Percentiles rank a stretch among this genome's conserved stretches.
These are phyloP conservation scores for Athene cunicularia DNA, from an alignment of 2,113 vertebrate species.

Conservation along the genomic window DNA sequence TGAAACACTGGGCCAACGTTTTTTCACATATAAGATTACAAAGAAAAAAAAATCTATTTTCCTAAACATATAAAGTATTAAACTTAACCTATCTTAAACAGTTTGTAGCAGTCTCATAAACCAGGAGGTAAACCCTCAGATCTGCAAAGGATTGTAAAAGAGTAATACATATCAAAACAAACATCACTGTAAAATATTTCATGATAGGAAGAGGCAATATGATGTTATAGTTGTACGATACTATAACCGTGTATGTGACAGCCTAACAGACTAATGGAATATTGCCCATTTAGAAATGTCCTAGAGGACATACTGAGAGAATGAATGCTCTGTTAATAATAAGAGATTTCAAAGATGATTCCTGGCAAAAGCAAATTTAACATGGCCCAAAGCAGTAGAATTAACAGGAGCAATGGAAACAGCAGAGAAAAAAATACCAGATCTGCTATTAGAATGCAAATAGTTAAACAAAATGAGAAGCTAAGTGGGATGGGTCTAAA, in stretches of 20 bases:
- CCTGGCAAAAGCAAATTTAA: not conserved
- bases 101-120: not conserved
- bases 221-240: not conserved
- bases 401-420: constrained; percentile 11
- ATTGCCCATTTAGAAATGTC: constrained; percentile 13
- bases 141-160: not conserved
- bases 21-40: not conserved
- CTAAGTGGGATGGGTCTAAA: not conserved
- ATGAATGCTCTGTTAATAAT: constrained; percentile 15
- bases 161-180: not conserved
- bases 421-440: not conserved
- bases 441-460: not conserved
- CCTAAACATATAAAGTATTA: not conserved
- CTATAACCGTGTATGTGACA: not conserved
- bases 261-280: not conserved
- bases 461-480: not conserved
- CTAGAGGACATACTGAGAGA: not conserved
- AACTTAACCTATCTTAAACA: not conserved
- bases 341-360: constrained; percentile 24
- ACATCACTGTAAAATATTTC: not conserved
- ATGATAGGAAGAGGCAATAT: not conserved
- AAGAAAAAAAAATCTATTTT: not conserved
- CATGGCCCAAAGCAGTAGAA: constrained; percentile 7
- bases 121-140: not conserved
- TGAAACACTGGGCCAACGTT: not conserved